These are phyloP conservation scores for Agrypnia vestita DNA, from an alignment of 1,140 invertebrate species.

Conservation along the genomic window DNA sequence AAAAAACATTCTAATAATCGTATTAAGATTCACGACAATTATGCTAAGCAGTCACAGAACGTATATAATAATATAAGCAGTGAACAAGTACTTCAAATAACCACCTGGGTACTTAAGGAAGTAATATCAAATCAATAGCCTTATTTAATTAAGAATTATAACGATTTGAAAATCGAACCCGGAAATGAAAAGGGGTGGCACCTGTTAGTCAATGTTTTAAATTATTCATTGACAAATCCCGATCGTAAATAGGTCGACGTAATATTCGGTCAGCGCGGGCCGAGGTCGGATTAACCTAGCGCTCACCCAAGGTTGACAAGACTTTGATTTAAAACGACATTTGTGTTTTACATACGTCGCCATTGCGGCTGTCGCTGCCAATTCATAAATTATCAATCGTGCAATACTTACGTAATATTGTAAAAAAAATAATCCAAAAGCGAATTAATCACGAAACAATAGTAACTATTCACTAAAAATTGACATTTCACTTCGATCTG, in stretches of 20 bases:
- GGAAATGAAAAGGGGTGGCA: not conserved
- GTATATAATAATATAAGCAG: no score
- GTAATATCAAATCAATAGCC: no score
- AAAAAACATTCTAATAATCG: no score
- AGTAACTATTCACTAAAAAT: slow-evolving; percentile 8
- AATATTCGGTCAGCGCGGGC: slow-evolving; percentile 10
- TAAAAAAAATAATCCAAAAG: slow-evolving; percentile 1
- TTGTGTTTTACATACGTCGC: not conserved
- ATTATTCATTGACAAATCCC: slow-evolving; percentile 4
- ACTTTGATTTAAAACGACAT: slow-evolving; percentile 2
- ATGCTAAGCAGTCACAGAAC: no score
- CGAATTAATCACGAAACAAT: slow-evolving; percentile 8
- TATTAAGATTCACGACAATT: no score
- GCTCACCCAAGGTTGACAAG: not conserved
- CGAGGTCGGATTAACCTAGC: slow-evolving; percentile 13
- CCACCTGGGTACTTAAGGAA: no score
- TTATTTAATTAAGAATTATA: no score
- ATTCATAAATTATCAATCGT: not conserved
- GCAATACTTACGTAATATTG: slow-evolving; percentile 27
- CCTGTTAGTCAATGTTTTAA: slow-evolving; percentile 6
- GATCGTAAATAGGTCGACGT: slow-evolving; percentile 10
- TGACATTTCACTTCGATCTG: slow-evolving; percentile 18
- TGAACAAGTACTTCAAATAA: no score
- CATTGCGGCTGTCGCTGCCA: not conserved
- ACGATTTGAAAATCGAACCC: no score